Conservation (phyloP, 2,888 invertebrate species). For the Trissolcus japonicus region DNA sequence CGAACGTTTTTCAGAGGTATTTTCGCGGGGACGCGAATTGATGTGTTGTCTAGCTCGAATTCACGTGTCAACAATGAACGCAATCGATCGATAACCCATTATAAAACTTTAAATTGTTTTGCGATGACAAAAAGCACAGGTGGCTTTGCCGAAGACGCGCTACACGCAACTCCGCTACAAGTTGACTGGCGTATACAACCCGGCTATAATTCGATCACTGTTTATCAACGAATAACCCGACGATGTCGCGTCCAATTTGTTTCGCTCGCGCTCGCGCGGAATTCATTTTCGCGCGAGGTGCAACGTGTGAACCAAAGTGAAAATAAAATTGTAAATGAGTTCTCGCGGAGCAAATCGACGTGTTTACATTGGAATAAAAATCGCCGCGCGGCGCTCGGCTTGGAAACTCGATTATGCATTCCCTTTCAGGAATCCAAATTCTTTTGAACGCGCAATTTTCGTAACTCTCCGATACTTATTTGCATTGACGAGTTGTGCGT, state of each 20-base stretch:
- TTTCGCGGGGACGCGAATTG: constrained; percentile 56
- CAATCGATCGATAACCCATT: constrained; percentile 60
- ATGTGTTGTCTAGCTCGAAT: constrained; percentile 56
- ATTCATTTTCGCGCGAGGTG: constrained; percentile 35
- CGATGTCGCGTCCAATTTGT: constrained; percentile 49
- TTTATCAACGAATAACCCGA: constrained; percentile 44
- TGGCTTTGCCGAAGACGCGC: constrained; percentile 35
- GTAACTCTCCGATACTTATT: constrained; percentile 49
- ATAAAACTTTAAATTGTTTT: constrained; percentile 62
- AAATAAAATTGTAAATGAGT: constrained; percentile 52
- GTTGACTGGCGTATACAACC: constrained; percentile 27
- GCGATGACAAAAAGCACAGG: constrained; percentile 56
- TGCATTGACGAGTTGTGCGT: constrained; percentile 44
- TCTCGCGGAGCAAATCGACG: constrained; percentile 31
- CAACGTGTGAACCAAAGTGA: constrained; percentile 55
- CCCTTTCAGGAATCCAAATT: constrained; percentile 37
- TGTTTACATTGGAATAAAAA: constrained; percentile 54
- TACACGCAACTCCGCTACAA: constrained; percentile 25
- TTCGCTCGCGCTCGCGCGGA: constrained; percentile 34
- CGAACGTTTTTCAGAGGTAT: no score
- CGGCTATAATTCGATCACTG: constrained; percentile 43
- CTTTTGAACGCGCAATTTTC: constrained; percentile 47
- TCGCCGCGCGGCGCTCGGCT: constrained; percentile 24
- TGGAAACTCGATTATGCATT: constrained; percentile 50
- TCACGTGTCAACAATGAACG: constrained; percentile 62